Percentiles rank a stretch among this genome's conserved stretches.
Conservation (phyloP, 1,140 invertebrate species). For the Nebria ingens region DNA sequence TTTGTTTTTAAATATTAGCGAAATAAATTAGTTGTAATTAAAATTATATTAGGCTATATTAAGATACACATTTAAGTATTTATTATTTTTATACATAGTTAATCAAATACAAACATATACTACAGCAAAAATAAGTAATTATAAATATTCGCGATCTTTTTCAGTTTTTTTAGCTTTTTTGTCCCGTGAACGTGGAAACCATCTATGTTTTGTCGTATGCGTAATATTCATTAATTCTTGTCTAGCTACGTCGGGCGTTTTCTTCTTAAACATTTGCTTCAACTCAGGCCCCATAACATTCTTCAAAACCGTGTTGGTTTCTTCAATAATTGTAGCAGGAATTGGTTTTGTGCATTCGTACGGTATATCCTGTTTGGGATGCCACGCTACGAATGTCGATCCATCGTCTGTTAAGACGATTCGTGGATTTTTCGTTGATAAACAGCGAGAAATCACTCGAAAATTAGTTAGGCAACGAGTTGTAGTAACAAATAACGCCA, state of each 20-base stretch:
- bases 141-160: conserved; percentile 64
- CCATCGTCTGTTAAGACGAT: conserved; percentile 59
- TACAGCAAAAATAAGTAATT: conserved; percentile 32
- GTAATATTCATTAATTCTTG: conserved; percentile 64
- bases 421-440: conserved; percentile 30
- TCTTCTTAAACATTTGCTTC: conserved; percentile 51
- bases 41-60: no score
- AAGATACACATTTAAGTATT: no score
- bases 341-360: conserved; percentile 74
- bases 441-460: conserved; percentile 1
- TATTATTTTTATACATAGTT: neutral
- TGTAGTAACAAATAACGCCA: no score
- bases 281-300: conserved; percentile 49
- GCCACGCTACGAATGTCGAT: conserved; percentile 76
- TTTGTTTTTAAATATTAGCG: no score
- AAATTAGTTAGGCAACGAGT: no score
- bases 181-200: conserved; percentile 60
- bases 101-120: neutral
- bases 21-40: no score
- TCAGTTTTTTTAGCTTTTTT: conserved; percentile 53
- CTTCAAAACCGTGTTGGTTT: conserved; percentile 47
- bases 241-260: conserved; percentile 46
- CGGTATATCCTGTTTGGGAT: conserved; percentile 69
- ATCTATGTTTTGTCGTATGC: conserved; percentile 67
- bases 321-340: conserved; percentile 36